Percentiles rank a stretch among this genome's conserved stretches.
Conservation (phyloP, 2,113 vertebrate genomes). For the Lota lota region DNA sequence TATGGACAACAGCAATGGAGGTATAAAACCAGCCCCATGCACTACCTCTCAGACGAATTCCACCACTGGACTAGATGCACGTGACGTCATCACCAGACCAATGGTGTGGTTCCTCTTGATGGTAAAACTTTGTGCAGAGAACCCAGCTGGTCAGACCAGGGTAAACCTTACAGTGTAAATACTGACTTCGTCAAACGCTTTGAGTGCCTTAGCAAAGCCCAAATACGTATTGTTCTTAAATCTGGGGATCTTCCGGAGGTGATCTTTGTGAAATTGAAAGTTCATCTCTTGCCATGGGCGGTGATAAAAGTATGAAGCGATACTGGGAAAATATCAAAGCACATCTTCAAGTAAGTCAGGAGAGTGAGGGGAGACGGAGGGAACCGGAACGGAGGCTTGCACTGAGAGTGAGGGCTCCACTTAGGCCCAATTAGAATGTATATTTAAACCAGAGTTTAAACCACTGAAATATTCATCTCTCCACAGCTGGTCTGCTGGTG, state of each 20-base stretch:
- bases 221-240: too few relatives aligned
- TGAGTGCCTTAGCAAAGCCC: too few relatives aligned
- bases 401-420: conserved; percentile 46
- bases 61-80: too few relatives aligned
- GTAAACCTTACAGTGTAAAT: too few relatives aligned
- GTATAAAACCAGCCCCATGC: too few relatives aligned
- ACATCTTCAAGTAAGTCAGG: conserved; percentile 50
- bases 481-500: conserved; percentile 37
- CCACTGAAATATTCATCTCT: conserved; percentile 68
- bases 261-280: background rate
- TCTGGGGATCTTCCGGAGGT: background rate
- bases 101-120: too few relatives aligned
- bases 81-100: too few relatives aligned
- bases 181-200: too few relatives aligned
- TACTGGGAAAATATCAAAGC: conserved; percentile 47
- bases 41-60: too few relatives aligned
- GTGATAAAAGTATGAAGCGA: conserved; percentile 20
- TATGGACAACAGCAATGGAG: too few relatives aligned
- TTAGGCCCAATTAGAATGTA: conserved; percentile 73
- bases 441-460: conserved; percentile 70
- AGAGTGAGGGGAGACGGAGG: conserved; percentile 26
- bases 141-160: too few relatives aligned
- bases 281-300: background rate
- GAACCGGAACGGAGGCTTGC: conserved; percentile 48
- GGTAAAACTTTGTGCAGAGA: too few relatives aligned